These are phyloP conservation scores for Glomeris maerens DNA, from an alignment of 1,140 invertebrate species.

Conservation along the genomic window DNA sequence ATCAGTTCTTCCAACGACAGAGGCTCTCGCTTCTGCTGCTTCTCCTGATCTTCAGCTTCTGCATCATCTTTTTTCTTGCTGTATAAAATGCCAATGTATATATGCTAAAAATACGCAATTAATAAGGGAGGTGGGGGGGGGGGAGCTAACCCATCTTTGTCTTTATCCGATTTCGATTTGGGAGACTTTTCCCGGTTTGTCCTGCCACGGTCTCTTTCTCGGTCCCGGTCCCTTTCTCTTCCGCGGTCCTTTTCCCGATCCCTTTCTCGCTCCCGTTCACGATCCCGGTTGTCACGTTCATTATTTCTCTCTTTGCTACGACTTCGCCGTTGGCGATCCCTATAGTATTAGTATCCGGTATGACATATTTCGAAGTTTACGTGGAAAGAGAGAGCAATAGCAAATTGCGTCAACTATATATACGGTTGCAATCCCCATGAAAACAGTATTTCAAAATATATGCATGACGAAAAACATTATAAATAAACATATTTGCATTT, in stretches of 20 bases:
- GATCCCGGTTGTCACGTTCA: slow-evolving; percentile 33
- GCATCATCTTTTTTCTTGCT: slow-evolving; percentile 28
- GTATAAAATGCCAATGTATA: neutral
- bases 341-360: slow-evolving; percentile 24
- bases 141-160: neutral
- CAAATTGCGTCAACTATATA: neutral
- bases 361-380: too few species aligned
- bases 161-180: neutral
- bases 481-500: neutral
- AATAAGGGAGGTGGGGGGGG: neutral
- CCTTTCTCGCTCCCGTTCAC: slow-evolving; percentile 27
- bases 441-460: neutral
- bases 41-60: slow-evolving; percentile 33
- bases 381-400: neutral
- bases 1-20: slow-evolving; percentile 90
- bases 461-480: neutral
- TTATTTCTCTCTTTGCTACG: slow-evolving; percentile 29
- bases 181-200: neutral
- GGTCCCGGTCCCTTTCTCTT: neutral
- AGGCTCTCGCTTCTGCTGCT: slow-evolving; percentile 58
- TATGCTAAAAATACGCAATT: neutral
- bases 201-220: slow-evolving; percentile 12
- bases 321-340: slow-evolving; percentile 24
- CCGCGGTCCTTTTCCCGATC: slow-evolving; percentile 12
- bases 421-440: neutral